Conservation (phyloP, 2,113 vertebrate genomes). For the Atherinomorus stipes region DNA sequence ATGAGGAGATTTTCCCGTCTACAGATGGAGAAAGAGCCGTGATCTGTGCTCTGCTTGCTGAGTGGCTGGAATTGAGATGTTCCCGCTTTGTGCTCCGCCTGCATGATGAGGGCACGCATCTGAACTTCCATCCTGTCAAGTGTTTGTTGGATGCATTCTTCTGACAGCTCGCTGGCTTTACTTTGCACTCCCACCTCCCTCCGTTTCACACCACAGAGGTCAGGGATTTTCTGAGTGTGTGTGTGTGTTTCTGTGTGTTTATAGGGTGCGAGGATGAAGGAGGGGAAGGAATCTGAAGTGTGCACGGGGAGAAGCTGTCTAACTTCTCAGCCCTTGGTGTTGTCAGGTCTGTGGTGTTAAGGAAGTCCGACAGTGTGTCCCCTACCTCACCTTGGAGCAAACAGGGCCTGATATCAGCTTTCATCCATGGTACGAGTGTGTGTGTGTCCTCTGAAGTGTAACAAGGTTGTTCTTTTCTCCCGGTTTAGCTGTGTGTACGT, state of each 20-base stretch:
- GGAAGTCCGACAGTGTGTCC: conserved; percentile 73
- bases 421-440: conserved; percentile 58
- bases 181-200: conserved; percentile 47
- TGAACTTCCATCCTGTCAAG: conserved; percentile 68
- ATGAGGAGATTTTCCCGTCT: conserved; percentile 5
- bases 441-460: conserved; percentile 34
- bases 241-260: conserved; percentile 22
- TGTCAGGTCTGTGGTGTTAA: conserved; percentile 72
- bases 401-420: conserved; percentile 70
- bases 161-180: conserved; percentile 73
- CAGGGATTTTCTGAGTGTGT: conserved; percentile 48
- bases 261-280: conserved; percentile 24
- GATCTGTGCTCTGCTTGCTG: conserved; percentile 44
- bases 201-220: conserved; percentile 77
- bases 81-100: conserved; percentile 42
- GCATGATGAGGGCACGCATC: conserved; percentile 62
- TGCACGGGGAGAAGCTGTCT: conserved; percentile 71
- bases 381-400: conserved; percentile 78
- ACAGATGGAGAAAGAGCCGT: conserved; percentile 18
- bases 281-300: conserved; percentile 43
- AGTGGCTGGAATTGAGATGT: conserved; percentile 62
- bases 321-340: conserved; percentile 64
- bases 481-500: neutral
- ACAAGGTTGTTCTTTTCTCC: conserved; percentile 34
- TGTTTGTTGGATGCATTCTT: conserved; percentile 59